A percentile compares a stretch with the other conserved stretches of the same genome.
These are phyloP conservation scores for Trachurus trachurus DNA, from an alignment of 2,797 vertebrate species.

Conservation along the genomic window DNA sequence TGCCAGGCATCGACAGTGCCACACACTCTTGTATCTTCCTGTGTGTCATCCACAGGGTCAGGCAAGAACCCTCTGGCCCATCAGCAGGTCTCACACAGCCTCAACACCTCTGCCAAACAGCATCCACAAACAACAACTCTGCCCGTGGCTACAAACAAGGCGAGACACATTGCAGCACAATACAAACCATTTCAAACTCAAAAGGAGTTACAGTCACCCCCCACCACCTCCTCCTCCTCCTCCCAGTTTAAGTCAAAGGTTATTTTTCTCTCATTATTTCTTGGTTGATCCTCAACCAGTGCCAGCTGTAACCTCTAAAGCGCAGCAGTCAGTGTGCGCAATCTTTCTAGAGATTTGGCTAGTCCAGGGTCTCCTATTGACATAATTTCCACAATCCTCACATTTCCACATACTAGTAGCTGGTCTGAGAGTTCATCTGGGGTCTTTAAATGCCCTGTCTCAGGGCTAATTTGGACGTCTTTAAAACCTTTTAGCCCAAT, in stretches of 20 bases:
- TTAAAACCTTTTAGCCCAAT: slow-evolving; percentile 58
- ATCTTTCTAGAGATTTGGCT: slow-evolving; percentile 18
- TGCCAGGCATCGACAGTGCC: slow-evolving; percentile 8
- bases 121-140: slow-evolving; percentile 58
- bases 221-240: too few relatives aligned
- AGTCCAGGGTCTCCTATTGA: slow-evolving; percentile 34
- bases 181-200: slow-evolving; percentile 58
- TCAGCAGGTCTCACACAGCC: slow-evolving; percentile 64
- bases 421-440: slow-evolving; percentile 53
- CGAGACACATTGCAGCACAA: slow-evolving; percentile 50
- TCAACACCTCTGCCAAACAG: slow-evolving; percentile 66
- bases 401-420: slow-evolving; percentile 53
- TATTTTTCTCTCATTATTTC: slow-evolving; percentile 77
- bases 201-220: slow-evolving; percentile 32
- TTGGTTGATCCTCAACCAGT: slow-evolving; percentile 46
- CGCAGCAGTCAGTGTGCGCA: slow-evolving; percentile 46
- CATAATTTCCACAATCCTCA: slow-evolving; percentile 36
- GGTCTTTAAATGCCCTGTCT: slow-evolving; percentile 60
- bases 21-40: slow-evolving; percentile 8
- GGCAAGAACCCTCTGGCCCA: slow-evolving; percentile 48
- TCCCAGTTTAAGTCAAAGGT: slow-evolving; percentile 57
- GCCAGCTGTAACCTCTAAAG: slow-evolving; percentile 58
- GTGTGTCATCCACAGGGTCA: slow-evolving; percentile 49
- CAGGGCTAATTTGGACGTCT: slow-evolving; percentile 53
- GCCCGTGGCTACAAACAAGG: slow-evolving; percentile 74